Evolutionary conservation across 2,113 vertebrate species (phyloP).

Genomic region (Melanocharis versteri): DNA sequence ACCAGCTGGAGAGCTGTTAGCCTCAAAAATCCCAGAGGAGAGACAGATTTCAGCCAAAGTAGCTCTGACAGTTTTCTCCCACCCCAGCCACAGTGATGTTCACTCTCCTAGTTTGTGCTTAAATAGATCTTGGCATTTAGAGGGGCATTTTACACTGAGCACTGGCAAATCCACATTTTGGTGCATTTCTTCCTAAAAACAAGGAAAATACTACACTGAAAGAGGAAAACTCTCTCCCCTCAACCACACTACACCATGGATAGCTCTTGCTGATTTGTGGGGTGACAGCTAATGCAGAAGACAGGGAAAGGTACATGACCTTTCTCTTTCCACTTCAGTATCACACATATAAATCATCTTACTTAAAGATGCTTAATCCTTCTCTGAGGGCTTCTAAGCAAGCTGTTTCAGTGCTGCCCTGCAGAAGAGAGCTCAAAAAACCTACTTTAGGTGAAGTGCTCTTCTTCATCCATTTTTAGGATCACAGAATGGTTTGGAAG

Average conservation of each 20-base stretch:
- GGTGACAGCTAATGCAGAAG: neutral
- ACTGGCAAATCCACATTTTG: neutral
- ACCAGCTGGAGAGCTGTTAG: neutral
- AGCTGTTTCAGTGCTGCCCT: neutral
- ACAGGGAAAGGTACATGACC: neutral
- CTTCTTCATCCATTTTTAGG: neutral
- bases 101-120: neutral
- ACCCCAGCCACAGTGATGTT: neutral
- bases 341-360: fast-evolving
- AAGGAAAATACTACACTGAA: neutral
- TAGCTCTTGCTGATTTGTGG: neutral
- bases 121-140: neutral
- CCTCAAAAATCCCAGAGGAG: neutral
- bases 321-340: neutral
- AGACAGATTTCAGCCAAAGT: neutral
- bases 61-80: neutral
- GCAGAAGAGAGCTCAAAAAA: neutral
- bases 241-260: fast-evolving
- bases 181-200: neutral
- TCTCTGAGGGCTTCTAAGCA: neutral
- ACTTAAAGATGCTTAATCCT: neutral
- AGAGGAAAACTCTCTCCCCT: neutral
- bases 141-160: neutral
- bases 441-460: fast-evolving
- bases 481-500: neutral